A percentile compares a stretch with the other conserved stretches of the same genome.
These are phyloP conservation scores for Heterotis niloticus DNA, from an alignment of 2,113 vertebrate genomes.

Conservation along the genomic window DNA sequence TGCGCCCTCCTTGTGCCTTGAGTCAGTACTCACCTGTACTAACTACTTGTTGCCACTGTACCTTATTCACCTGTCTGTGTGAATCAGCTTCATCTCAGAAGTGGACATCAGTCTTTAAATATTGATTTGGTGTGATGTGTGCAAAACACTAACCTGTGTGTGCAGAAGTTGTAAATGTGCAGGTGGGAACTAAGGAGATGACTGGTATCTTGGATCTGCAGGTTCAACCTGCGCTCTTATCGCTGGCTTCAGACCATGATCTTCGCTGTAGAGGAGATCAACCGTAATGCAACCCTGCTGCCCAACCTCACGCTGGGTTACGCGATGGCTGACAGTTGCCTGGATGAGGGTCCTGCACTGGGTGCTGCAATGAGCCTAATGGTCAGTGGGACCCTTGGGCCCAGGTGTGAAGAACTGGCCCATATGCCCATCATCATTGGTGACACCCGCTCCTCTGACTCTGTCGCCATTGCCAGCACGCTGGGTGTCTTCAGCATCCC, in stretches of 20 bases:
- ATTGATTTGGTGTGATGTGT: neutral
- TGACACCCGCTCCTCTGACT: slow-evolving; percentile 44
- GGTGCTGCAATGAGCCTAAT: slow-evolving; percentile 43
- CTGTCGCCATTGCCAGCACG: slow-evolving; percentile 48
- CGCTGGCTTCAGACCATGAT: slow-evolving; percentile 48
- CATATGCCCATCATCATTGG: slow-evolving; percentile 47
- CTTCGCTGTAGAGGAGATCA: slow-evolving; percentile 56
- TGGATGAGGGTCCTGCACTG: slow-evolving; percentile 46
- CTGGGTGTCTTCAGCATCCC: slow-evolving; percentile 52
- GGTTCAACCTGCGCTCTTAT: slow-evolving; percentile 47
- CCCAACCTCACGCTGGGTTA: slow-evolving; percentile 52
- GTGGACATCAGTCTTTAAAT: neutral
- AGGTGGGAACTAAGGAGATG: too few species aligned
- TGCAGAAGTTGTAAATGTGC: neutral
- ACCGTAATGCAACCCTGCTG: slow-evolving; percentile 41
- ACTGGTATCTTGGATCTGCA: slow-evolving; percentile 12
- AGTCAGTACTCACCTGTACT: slow-evolving; percentile 27
- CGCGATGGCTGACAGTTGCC: slow-evolving; percentile 51
- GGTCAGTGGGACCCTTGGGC: slow-evolving; percentile 34
- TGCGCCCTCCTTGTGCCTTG: slow-evolving; percentile 25
- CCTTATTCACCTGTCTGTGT: too few species aligned
- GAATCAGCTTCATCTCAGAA: too few species aligned
- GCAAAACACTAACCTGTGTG: neutral
- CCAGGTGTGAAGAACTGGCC: slow-evolving; percentile 31
- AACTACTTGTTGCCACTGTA: too few species aligned